Evolutionary conservation across 1,140 invertebrate species (phyloP).

Genomic region (Steinernema feltiae): DNA sequence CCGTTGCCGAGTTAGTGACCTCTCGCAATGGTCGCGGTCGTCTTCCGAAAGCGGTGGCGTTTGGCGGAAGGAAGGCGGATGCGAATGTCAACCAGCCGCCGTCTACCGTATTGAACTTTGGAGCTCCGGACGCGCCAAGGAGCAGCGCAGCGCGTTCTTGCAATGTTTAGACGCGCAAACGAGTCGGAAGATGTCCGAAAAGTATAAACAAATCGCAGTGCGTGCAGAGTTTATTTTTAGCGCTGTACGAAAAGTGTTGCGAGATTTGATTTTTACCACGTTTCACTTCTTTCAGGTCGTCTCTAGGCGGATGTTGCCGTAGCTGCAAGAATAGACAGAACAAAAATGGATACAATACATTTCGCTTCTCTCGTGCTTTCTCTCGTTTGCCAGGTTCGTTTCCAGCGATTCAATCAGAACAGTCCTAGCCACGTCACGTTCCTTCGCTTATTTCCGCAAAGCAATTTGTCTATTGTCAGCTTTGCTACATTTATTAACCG

Average conservation of each 20-base stretch:
- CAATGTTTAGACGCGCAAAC: neutral
- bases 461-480: neutral
- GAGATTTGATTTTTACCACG: too few relatives aligned
- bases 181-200: neutral
- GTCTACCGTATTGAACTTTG: neutral
- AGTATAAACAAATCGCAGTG: constrained; percentile 6
- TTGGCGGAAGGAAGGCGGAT: too few relatives aligned
- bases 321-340: neutral
- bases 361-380: neutral
- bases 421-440: neutral
- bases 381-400: neutral
- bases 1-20: neutral
- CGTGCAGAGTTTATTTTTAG: neutral
- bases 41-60: neutral
- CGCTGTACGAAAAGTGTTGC: neutral
- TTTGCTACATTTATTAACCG: constrained; percentile 5
- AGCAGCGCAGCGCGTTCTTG: neutral
- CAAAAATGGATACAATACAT: neutral
- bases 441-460: neutral
- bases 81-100: too few relatives aligned
- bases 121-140: neutral
- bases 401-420: neutral
- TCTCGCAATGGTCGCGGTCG: neutral
- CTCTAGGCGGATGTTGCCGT: neutral
- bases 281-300: neutral